Percentiles rank a stretch among this genome's conserved stretches.
phyloP scores from a whole-genome alignment of 2,888 invertebrate species.

The Alviniconcha strummeri region DNA sequence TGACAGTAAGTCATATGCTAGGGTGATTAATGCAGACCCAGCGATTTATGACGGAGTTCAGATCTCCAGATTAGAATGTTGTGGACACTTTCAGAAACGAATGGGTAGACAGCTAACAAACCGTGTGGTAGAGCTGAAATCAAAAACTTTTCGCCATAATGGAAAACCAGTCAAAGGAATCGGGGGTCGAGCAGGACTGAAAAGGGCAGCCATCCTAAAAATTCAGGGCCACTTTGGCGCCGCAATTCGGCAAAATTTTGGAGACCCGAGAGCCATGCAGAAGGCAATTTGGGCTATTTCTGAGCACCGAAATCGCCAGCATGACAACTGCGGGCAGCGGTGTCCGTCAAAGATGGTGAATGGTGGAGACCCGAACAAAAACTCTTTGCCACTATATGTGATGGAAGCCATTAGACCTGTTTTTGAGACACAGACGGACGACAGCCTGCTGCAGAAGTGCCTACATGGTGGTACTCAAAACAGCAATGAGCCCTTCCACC shows the following conservation, averaged over 20 bases:
- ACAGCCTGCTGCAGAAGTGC: slow-evolving; percentile 29
- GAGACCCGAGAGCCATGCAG: slow-evolving; percentile 22
- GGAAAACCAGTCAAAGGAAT: slow-evolving; percentile 26
- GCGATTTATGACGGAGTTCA: background rate
- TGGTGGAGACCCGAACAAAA: slow-evolving; percentile 7
- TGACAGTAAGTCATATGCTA: background rate
- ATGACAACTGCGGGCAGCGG: slow-evolving; percentile 21
- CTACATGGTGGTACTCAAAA: slow-evolving; percentile 28
- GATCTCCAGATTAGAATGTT: slow-evolving; percentile 31
- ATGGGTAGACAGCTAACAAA: background rate
- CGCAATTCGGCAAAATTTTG: slow-evolving; percentile 27
- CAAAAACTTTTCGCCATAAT: background rate
- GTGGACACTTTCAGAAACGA: slow-evolving; percentile 29
- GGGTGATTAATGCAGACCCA: slow-evolving; percentile 10
- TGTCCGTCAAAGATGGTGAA: background rate
- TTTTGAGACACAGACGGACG: slow-evolving; percentile 29
- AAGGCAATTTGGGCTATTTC: slow-evolving; percentile 28
- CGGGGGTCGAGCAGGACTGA: slow-evolving; percentile 22
- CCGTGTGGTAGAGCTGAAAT: background rate
- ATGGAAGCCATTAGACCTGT: slow-evolving; percentile 27
- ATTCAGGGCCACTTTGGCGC: slow-evolving; percentile 37
- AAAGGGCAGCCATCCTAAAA: background rate
- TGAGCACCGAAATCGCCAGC: slow-evolving; percentile 12
- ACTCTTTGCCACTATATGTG: slow-evolving; percentile 29
- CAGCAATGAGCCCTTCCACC: slow-evolving; percentile 25